Conservation (phyloP, 2,797 vertebrate species). For the Oryzias sinensis region DNA sequence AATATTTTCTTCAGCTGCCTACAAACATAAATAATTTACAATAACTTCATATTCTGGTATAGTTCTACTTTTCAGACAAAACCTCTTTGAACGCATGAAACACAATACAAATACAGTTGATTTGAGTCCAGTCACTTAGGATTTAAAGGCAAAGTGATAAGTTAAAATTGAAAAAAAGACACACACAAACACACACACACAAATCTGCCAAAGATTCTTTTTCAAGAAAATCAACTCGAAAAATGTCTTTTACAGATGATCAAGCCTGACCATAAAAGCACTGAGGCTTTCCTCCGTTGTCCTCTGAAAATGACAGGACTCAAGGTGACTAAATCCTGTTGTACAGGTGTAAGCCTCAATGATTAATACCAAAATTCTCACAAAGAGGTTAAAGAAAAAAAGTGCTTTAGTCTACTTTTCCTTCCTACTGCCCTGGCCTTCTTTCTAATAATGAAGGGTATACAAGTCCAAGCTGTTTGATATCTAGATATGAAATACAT, state of each 20-base stretch:
- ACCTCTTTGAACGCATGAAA: too few relatives aligned
- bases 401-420: slow-evolving; percentile 38
- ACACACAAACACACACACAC: too few relatives aligned
- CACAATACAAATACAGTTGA: too few relatives aligned
- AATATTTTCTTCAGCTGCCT: too few relatives aligned
- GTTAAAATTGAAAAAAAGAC: neutral
- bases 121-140: neutral
- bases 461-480: slow-evolving; percentile 51
- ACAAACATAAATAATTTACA: too few relatives aligned
- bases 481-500: slow-evolving; percentile 57
- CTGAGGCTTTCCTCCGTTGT: slow-evolving; percentile 4
- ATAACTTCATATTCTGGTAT: too few relatives aligned
- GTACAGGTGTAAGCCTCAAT: slow-evolving; percentile 33
- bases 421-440: slow-evolving; percentile 56
- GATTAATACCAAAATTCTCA: slow-evolving; percentile 36
- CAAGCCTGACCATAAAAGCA: neutral
- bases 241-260: slow-evolving; percentile 5
- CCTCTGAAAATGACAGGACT: slow-evolving; percentile 11
- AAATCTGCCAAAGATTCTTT: neutral
- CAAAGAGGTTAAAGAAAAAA: slow-evolving; percentile 27
- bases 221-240: neutral
- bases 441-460: slow-evolving; percentile 66
- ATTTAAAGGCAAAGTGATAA: slow-evolving; percentile 12
- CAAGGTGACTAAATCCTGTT: slow-evolving; percentile 25
- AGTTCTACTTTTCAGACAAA: too few relatives aligned